Conservation (phyloP, 2,888 invertebrate species). For the Heliconius cydno region DNA sequence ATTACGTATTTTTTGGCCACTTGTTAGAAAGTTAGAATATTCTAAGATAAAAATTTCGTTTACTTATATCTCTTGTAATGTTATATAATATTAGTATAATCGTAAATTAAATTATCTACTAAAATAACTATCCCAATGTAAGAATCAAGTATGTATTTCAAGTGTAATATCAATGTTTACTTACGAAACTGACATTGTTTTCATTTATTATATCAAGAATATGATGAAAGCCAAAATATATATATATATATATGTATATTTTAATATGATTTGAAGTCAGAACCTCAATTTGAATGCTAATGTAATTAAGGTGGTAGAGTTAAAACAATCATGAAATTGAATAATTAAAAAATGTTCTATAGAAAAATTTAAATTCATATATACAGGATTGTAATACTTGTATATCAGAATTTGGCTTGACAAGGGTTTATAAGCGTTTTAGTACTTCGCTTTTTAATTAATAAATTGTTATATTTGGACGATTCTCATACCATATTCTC, state of each 20-base stretch:
- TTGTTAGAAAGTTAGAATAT: too few relatives aligned
- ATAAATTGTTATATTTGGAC: too few relatives aligned
- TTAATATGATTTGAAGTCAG: conserved; percentile 5
- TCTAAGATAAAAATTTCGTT: too few relatives aligned
- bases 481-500: background rate
- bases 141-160: background rate
- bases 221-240: background rate
- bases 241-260: background rate
- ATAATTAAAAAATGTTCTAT: background rate
- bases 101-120: too few relatives aligned
- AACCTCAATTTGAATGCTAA: conserved; percentile 21
- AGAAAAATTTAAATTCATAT: background rate
- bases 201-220: too few relatives aligned
- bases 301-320: conserved; percentile 4
- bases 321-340: conserved; percentile 8
- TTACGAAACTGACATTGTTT: too few relatives aligned
- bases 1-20: too few relatives aligned
- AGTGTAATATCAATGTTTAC: background rate
- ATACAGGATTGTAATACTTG: background rate
- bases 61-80: too few relatives aligned
- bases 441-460: background rate
- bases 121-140: background rate
- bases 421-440: background rate
- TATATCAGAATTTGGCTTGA: conserved; percentile 3
- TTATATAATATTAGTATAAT: too few relatives aligned